Base-by-base conservation (phyloP, 2,888 invertebrate species). In the Drosophila vallismaia region DNA sequence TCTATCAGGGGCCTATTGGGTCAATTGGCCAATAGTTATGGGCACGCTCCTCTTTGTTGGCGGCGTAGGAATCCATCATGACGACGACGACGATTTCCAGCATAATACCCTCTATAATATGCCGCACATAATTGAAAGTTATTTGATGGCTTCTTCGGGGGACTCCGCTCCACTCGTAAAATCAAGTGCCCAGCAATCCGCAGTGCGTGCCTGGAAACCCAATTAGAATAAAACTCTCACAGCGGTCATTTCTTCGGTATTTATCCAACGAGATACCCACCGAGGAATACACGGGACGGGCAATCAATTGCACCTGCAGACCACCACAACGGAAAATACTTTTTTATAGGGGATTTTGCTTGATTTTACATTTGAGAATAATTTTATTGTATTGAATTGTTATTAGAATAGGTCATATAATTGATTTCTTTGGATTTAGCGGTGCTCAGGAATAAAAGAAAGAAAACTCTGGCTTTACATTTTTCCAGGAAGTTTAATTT, bases 91-190 rank as follows among this genome's bases (percentile, higher is more conserved):
- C 55, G 62, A 62, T 75, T 79, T 71, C 70, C 50, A 70, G 51
- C 68, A 67, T 74, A 70, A 71, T 71, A 71, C 68, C 46, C 28
- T 54, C 33, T 66, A 63, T 63, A 56, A 64, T 63, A 71, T 68
- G 63, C 56, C 66, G 59, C 76, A 79, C 68, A 79, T 81, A 86
- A 85, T 85, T 86, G 86, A 84, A 84, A 84, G 84, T 86, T 86
- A 84, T 83, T 84, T 79, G 86, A 83, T 76, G 84, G 79, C 79
- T 84, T 86, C 79, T 66, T 31, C 26, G 56, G 68, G 57, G 64
- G 67, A 46, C 59, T 19, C 31, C 38, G 57, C 53, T 28, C 29
- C 38, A 56, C 53, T 71, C 77, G 80, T 83, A 49, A 76, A 83
- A 69, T 44, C 77, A 77, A 77, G 55, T 62, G 74, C 31, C 68